These are phyloP conservation scores for Grantiella picta DNA, from an alignment of 2,113 vertebrate genomes.

Conservation along the genomic window DNA sequence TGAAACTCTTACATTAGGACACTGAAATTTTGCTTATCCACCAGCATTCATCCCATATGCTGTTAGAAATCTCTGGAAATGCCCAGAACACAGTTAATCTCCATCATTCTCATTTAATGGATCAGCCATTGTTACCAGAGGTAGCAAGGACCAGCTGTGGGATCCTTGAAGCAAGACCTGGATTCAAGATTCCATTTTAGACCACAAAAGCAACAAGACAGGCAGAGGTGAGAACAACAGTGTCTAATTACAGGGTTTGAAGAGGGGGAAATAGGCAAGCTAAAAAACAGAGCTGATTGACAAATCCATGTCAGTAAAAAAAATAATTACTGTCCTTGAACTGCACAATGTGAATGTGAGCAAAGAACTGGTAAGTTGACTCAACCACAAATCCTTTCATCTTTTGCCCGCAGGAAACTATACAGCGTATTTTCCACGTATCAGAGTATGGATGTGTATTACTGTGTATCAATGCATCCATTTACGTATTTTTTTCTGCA, in stretches of 20 bases:
- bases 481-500: neutral
- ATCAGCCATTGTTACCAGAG: neutral
- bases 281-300: neutral
- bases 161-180: neutral
- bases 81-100: neutral
- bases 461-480: neutral
- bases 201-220: neutral
- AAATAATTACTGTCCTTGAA: neutral
- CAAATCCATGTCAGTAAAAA: neutral
- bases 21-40: neutral
- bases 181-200: neutral
- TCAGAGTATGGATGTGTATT: neutral
- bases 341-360: neutral
- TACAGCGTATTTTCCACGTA: neutral
- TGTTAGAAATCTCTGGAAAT: neutral
- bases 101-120: neutral
- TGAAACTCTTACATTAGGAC: neutral
- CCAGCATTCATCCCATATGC: neutral
- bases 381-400: neutral
- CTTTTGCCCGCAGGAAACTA: neutral
- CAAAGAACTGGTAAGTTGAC: neutral
- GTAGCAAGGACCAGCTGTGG: neutral
- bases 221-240: neutral
- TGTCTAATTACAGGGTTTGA: neutral
- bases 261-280: rapidly evolving